phyloP scores from a whole-genome alignment of 2,113 vertebrate genomes.

The Patagioenas fasciata region DNA sequence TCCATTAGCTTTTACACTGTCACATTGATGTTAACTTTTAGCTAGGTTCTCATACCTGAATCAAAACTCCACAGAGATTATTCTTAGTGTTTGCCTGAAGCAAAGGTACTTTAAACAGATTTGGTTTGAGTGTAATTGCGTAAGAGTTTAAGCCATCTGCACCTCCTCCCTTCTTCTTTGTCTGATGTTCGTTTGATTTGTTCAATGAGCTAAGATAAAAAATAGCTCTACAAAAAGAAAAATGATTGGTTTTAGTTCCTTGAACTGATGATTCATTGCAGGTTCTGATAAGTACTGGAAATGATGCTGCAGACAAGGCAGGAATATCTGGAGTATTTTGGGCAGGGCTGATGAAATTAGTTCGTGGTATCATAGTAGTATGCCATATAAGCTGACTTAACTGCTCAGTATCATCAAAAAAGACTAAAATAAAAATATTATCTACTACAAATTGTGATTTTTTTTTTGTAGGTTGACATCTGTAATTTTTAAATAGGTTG shows the following conservation, averaged over 20 bases:
- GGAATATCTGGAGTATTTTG: neutral
- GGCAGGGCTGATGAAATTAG: neutral
- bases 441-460: neutral
- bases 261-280: neutral
- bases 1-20: neutral
- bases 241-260: neutral
- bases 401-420: neutral
- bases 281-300: neutral
- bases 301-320: neutral
- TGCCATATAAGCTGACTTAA: neutral
- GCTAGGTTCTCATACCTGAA: neutral
- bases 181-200: neutral
- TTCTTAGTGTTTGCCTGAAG: neutral
- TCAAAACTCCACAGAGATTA: neutral
- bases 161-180: neutral
- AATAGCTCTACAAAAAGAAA: neutral
- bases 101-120: neutral
- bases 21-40: neutral
- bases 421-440: neutral
- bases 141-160: neutral
- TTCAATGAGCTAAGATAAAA: neutral
- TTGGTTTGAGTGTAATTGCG: neutral
- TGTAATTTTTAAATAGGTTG: neutral
- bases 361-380: neutral
- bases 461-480: neutral